Evolutionary conservation across 2,797 vertebrate species (phyloP), one percentile per base, ranked within the genome.

Genomic region (Etheostoma nigrum): DNA sequence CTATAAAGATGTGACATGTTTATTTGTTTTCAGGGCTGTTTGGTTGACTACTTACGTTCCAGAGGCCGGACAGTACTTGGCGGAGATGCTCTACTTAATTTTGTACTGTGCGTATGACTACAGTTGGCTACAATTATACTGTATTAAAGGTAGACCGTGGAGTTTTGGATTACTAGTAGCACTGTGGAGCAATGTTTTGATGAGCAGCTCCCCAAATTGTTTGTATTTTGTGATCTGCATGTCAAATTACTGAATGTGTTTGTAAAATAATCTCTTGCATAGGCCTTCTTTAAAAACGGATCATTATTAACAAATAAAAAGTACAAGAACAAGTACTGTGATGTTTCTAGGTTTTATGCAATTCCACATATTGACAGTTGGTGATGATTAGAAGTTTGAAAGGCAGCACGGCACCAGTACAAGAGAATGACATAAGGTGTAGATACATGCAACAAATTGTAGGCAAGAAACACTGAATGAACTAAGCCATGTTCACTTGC

Each of bases 1-100:
- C 36, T 3, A n/a, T 45, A 57, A 57, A 71, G 15, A 36, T 21
- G 14, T 63, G 21, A 57, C 10, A 3, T 51, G 1, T 65, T 25
- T 60, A 1, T 72, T 68, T 15, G 2, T 18, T 52, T 72, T 11
- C 90, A 99, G 98, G 98, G 98, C 71, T 98, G 97, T 90, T 95
- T 99, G 21, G 98, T 99, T 76, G 98, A 99, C 86, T 99, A 99
- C 78, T 91, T 99, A 60, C 95, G 98, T 47, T 99, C 98, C 0
- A 95, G 98, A 36, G 98, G 98, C 4, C 95, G 98, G 27, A 96
- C 97, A 0, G 98, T 99, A 88, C 96, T 99, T 0, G 95, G 95
- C 6, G 96, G 95, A 79, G 96, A 98, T 58, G 96, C 96, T 67
- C 95, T 99, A 54, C 94, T 98, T 61, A 96, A 98, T 89, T 99